Conservation (phyloP, 2,113 vertebrate species). For the Sturnus vulgaris region DNA sequence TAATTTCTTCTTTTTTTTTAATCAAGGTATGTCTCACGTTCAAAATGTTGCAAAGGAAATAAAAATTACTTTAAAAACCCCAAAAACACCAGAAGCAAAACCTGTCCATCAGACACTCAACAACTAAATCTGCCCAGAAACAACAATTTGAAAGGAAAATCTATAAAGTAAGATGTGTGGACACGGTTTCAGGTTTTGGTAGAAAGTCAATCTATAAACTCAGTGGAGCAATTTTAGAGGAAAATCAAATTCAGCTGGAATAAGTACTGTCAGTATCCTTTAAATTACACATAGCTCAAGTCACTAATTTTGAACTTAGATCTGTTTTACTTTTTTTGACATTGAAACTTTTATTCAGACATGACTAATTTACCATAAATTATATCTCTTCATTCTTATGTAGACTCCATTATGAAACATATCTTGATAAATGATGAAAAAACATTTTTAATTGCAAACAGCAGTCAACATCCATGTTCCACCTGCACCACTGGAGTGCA, state of each 20-base stretch:
- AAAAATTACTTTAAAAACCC: neutral
- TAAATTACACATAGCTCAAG: neutral
- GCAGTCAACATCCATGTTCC: neutral
- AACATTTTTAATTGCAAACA: neutral
- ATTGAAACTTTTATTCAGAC: neutral
- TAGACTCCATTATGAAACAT: neutral
- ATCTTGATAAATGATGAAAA: neutral
- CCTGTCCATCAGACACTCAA: neutral
- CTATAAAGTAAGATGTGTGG: conserved; percentile 13
- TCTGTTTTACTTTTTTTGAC: neutral
- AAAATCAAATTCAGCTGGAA: conserved; percentile 1
- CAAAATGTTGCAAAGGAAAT: conserved; percentile 1
- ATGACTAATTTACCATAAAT: neutral
- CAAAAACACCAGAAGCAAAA: neutral
- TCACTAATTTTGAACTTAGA: neutral
- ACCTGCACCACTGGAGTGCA: neutral
- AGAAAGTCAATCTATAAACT: neutral
- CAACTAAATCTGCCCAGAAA: conserved; percentile 11
- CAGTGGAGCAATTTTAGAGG: neutral
- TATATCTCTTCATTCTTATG: neutral
- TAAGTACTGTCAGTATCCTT: neutral
- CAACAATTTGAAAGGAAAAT: conserved; percentile 20
- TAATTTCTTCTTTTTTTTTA: neutral
- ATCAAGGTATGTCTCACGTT: neutral
- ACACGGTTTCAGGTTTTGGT: neutral